Evolutionary conservation across 92 coral and sea anemone genomes (phyloP), one percentile per base, ranked within the genome.

Genomic region (Muricea muricata): DNA sequence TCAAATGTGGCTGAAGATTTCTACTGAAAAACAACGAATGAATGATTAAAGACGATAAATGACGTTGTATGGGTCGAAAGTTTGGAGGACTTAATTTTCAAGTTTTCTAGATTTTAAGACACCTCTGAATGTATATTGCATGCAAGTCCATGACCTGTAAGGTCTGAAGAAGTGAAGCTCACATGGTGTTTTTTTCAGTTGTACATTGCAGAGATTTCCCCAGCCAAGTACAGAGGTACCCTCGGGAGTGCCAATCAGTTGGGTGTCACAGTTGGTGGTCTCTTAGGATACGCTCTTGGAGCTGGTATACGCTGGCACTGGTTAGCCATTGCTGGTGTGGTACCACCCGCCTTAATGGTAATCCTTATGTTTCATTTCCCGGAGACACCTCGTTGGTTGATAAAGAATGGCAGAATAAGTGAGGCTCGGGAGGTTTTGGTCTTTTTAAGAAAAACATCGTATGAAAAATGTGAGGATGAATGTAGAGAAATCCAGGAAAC

Each of bases 311-410:
- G 78, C 17, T 95, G 98, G 98, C 72, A 86, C 17, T 95, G 97
- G 98, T 87, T 95, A 35, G 98, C 98, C 31, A 30, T 93, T 0
- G 63, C 91, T 40, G 97, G 97, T 24, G 97, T 93, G 10, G 39
- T 93, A 63, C 88, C 92, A 0, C 90, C 98, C 11, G 88, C 95
- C 7, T 18, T 93, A 63, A 84, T 95, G 17, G 79, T 75, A 10
- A 17, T 91, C 10, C 67, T 91, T n/a, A 95, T 95, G 98, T 81
- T 61, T 37, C 31, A 86, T 46, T 86, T 95, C 88, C 98, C 98
- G 65, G 98, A 95, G 70, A 93, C 98, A 33, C 98, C 98, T 4
- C 92, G 93, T 4, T 95, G 98, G 98, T 84, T 80, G 7, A 77
- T 95, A 12, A 87, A 89, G 29, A 93, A 91, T 68, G 91, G 92